phyloP scores from a whole-genome alignment of 1,140 invertebrate species.

The Anastrepha ludens region DNA sequence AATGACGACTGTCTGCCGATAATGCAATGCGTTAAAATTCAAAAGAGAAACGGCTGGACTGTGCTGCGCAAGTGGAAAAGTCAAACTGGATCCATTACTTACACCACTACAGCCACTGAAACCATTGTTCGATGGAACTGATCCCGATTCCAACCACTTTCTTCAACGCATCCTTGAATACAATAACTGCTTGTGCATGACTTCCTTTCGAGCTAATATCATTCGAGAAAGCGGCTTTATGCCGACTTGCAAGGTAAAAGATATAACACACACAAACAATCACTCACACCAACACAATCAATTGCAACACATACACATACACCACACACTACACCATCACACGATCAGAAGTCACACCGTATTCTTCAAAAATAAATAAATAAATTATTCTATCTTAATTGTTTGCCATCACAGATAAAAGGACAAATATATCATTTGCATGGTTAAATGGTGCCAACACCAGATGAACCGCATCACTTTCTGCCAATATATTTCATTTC shows the following conservation, averaged over 20 bases:
- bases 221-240: constrained; percentile 1
- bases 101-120: constrained; percentile 53
- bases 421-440: constrained; percentile 28
- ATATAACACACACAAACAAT: no score
- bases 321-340: no score
- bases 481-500: no score
- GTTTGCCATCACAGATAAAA: no score
- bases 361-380: no score
- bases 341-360: no score
- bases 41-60: constrained; percentile 58
- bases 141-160: constrained; percentile 13
- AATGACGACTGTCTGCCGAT: constrained; percentile 54
- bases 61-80: constrained; percentile 58
- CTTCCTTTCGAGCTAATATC: constrained; percentile 14
- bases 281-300: no score
- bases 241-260: no score
- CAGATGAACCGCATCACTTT: no score
- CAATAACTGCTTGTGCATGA: constrained; percentile 22
- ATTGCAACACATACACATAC: no score
- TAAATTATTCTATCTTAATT: no score
- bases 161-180: constrained; percentile 35
- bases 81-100: constrained; percentile 54
- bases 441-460: background rate
- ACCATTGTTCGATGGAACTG: constrained; percentile 21
- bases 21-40: constrained; percentile 59